These are phyloP conservation scores for Drosophila vallismaia DNA, from an alignment of 2,888 invertebrate genomes.

Conservation along the genomic window DNA sequence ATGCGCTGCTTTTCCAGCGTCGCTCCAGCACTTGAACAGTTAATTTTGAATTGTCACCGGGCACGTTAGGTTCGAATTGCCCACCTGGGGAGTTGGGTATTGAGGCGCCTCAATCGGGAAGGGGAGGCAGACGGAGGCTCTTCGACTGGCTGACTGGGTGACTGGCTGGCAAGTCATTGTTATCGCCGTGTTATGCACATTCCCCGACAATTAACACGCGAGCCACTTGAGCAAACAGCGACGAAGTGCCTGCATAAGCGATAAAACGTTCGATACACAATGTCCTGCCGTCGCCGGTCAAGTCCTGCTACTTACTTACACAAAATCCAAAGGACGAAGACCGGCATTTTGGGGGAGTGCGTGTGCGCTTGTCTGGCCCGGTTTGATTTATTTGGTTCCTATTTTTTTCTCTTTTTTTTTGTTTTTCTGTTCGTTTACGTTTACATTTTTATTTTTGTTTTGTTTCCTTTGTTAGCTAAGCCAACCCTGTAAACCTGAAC, in stretches of 20 bases:
- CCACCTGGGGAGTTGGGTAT: slow-evolving; percentile 37
- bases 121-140: neutral
- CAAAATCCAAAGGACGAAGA: slow-evolving; percentile 15
- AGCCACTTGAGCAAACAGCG: slow-evolving; percentile 78
- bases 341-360: slow-evolving; percentile 33
- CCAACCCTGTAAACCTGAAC: slow-evolving; percentile 71
- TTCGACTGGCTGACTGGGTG: slow-evolving; percentile 1
- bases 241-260: slow-evolving; percentile 70
- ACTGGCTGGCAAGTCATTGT: slow-evolving; percentile 46
- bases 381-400: slow-evolving; percentile 69
- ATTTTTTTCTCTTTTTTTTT: slow-evolving; percentile 4
- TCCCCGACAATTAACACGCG: slow-evolving; percentile 79
- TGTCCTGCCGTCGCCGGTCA: slow-evolving; percentile 41
- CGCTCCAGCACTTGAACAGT: slow-evolving; percentile 64
- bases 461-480: slow-evolving; percentile 44
- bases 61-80: slow-evolving; percentile 60
- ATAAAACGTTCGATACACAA: slow-evolving; percentile 74
- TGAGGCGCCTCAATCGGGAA: neutral
- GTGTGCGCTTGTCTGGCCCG: slow-evolving; percentile 60
- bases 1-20: slow-evolving; percentile 57
- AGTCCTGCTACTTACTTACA: slow-evolving; percentile 37
- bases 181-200: slow-evolving; percentile 72
- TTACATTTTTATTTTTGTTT: slow-evolving; percentile 36
- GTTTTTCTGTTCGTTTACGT: slow-evolving; percentile 23
- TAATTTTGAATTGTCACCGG: slow-evolving; percentile 77